Base-by-base conservation (phyloP, 2,797 vertebrate species). In the Lutjanus argentimaculatus region DNA sequence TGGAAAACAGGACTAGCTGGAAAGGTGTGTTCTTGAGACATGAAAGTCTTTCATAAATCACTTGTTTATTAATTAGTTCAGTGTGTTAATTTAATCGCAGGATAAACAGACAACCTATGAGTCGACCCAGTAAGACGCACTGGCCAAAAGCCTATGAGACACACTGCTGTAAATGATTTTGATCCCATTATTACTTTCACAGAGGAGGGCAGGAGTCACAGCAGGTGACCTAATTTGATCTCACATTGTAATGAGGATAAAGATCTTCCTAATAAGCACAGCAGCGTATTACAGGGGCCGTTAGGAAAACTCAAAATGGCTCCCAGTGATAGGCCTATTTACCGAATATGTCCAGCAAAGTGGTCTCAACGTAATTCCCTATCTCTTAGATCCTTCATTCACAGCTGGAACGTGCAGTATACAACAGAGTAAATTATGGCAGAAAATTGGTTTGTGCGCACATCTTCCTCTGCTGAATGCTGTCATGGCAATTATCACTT, bases 171-270 rank as follows among this genome's bases (percentile, higher is more conserved):
- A 86, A 89, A 84, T 83, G 56, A 91, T 85, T 90, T 77, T 62
- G 66, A 92, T 91, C 77, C 80, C 67, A 83, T 89, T 88, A 88
- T 93, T 75, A 79, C 64, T 43, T 62, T 68, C 75, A 72, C 73
- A 73, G 77, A 63, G 65, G 84, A 86, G 84, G 84, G 84, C 82
- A 88, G 78, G 79, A 90, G 84, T 84, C 88, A 85, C 87, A 88
- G 81, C 86, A 88, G 87, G 88, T 86, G 89, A 89, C 83, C 87
- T 87, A 84, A 92, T 92, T 88, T 89, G 83, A 91, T 93, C 89
- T 88, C 80, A 88, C 68, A 78, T 52, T 83, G 74, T 89, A 93
- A 94, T 88, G 86, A 92, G 85, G 87, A 91, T 85, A 85, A 89
- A 90, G 77, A 94, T 72, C 70, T 77, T 49, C 75, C 73, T 91